phyloP scores from a whole-genome alignment of 2,113 vertebrate genomes.

The Fulica atra region DNA sequence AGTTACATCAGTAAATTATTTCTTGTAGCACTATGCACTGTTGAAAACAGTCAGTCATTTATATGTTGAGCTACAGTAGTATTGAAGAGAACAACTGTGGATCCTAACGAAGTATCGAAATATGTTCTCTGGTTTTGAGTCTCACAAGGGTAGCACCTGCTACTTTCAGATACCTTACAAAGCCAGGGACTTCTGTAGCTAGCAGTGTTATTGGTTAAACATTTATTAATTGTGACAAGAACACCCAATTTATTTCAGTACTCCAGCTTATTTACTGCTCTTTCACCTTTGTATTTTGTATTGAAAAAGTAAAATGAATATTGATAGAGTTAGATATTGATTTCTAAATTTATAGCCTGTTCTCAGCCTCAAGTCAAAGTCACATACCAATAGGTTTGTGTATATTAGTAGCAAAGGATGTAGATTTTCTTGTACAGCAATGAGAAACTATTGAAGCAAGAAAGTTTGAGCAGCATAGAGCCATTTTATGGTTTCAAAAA shows the following conservation, averaged over 20 bases:
- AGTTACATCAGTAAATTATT: background rate
- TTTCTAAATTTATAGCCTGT: slow-evolving; percentile 80
- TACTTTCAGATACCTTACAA: slow-evolving; percentile 36
- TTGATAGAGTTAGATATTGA: slow-evolving; percentile 84
- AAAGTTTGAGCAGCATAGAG: slow-evolving; percentile 56
- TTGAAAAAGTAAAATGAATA: slow-evolving; percentile 86
- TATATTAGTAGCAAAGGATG: slow-evolving; percentile 63
- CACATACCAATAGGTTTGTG: slow-evolving; percentile 69
- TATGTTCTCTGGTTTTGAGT: background rate
- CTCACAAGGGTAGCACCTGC: slow-evolving; percentile 27
- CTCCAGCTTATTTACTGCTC: slow-evolving; percentile 82
- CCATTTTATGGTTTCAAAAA: slow-evolving; percentile 69
- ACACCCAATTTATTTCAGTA: slow-evolving; percentile 81
- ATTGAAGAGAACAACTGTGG: background rate
- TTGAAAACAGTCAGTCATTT: background rate
- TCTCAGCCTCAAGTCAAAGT: slow-evolving; percentile 79
- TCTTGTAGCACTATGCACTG: background rate
- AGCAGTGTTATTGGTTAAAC: slow-evolving; percentile 70
- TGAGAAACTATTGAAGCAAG: slow-evolving; percentile 65
- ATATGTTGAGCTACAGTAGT: background rate
- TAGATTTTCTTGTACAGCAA: slow-evolving; percentile 68
- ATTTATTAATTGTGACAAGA: slow-evolving; percentile 86
- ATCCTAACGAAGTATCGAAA: background rate
- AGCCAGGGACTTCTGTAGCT: slow-evolving; percentile 52
- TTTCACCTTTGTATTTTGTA: slow-evolving; percentile 83